Conservation (phyloP, 2,797 vertebrate species). For the Ctenochaetus hawaiiensis region DNA sequence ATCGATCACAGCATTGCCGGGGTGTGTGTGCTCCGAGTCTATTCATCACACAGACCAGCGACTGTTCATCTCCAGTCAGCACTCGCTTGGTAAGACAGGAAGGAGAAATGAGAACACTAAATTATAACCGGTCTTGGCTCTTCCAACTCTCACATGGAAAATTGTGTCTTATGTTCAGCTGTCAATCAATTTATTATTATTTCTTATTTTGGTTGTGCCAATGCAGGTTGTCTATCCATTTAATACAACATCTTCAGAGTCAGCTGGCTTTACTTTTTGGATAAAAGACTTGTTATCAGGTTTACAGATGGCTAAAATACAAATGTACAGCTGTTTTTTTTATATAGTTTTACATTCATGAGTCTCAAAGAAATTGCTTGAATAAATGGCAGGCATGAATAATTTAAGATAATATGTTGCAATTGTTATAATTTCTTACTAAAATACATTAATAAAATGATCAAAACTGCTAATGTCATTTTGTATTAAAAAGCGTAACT, state of each 20-base stretch:
- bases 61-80: slow-evolving; percentile 63
- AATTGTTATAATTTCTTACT: not conserved
- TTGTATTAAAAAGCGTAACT: slow-evolving; percentile 19
- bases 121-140: slow-evolving; percentile 40
- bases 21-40: slow-evolving; percentile 28
- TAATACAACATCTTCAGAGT: slow-evolving; percentile 17
- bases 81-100: slow-evolving; percentile 42
- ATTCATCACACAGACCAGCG: slow-evolving; percentile 63
- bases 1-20: slow-evolving; percentile 67
- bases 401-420: not conserved
- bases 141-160: slow-evolving; percentile 55
- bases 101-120: slow-evolving; percentile 50
- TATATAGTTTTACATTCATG: not conserved
- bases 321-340: not conserved
- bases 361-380: not conserved
- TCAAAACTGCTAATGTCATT: slow-evolving; percentile 1
- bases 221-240: slow-evolving; percentile 28
- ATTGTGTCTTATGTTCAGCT: slow-evolving; percentile 39
- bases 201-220: slow-evolving; percentile 41
- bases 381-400: slow-evolving; percentile 1
- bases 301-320: not conserved
- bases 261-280: slow-evolving; percentile 9
- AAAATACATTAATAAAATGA: not conserved
- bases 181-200: slow-evolving; percentile 48
- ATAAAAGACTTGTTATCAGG: slow-evolving; percentile 14